Base-by-base conservation (phyloP, 2,888 invertebrate species). In the Xestia ashworthii region DNA sequence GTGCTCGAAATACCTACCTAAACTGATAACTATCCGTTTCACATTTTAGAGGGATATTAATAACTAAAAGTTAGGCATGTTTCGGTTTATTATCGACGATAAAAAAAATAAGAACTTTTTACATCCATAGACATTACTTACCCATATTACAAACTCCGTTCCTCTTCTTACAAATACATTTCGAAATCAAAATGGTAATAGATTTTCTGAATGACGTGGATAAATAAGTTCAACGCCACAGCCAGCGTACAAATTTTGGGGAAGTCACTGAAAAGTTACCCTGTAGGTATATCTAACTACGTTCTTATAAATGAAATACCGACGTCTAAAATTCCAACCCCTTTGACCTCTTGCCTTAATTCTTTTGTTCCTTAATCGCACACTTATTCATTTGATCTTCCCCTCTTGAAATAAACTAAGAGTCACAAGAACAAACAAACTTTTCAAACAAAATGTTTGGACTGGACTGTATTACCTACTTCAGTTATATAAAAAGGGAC, bases 341-440 rank as follows among this genome's bases (percentile, higher is more conserved):
- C 82, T 88, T 78, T 86, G 86, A 90, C 90, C 87, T 89, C 85
- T 87, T 86, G 85, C 79, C 87, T 83, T 89, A 88, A 89, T 86
- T 88, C 88, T 90, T 90, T 90, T 89, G 90, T 88, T 81, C 83
- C 80, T 72, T 88, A 90, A 90, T 90, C 90, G 88, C 88, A 87
- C 87, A 89, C 88, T 89, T 90, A 91, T 91, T 91, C 90, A 89
- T 91, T 91, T 90, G 78, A 87, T 85, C 81, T 85, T 69, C 74
- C 84, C 82, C 78, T 82, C 76, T 78, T 80, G 50, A 83, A 80
- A 86, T 78, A 80, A 81, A 80, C 81, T 74, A 74, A 67, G 85
- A 89, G 84, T 87, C 87, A 85, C 86, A 89, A 90, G 85, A 87
- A 89, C 88, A 89, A 89, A 89, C 88, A 88, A 90, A 90, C 85